These are phyloP conservation scores for Anas platyrhynchos DNA, from an alignment of 2,113 vertebrate species.

Conservation along the genomic window DNA sequence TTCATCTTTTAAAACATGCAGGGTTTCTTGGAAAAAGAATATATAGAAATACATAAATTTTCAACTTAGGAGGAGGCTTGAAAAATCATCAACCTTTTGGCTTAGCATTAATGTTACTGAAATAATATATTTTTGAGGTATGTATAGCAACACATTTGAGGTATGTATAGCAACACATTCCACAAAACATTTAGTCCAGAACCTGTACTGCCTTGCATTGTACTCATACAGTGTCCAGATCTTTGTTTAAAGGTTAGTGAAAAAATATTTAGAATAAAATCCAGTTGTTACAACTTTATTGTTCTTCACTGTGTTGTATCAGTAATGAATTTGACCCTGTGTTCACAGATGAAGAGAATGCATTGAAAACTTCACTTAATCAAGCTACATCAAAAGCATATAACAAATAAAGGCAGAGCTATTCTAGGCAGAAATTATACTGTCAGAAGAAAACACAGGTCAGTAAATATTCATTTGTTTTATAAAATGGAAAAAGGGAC, in stretches of 20 bases:
- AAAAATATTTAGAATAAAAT: not conserved
- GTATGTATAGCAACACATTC: not conserved
- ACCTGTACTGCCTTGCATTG: not conserved
- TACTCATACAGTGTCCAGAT: not conserved
- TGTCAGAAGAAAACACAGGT: not conserved
- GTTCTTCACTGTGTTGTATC: not conserved
- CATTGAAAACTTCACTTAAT: not conserved
- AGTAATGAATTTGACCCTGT: not conserved
- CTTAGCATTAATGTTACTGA: not conserved
- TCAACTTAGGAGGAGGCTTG: not conserved
- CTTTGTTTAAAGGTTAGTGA: not conserved
- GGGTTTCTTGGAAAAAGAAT: not conserved
- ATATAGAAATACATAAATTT: not conserved
- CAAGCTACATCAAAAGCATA: not conserved
- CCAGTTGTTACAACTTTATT: not conserved
- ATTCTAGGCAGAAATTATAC: not conserved
- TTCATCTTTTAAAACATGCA: not conserved
- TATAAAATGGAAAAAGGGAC: not conserved
- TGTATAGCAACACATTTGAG: not conserved
- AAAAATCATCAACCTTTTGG: not conserved
- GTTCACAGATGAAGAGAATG: not conserved
- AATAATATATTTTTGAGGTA: not conserved
- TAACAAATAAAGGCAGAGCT: not conserved
- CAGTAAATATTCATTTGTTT: not conserved
- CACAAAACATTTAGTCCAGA: not conserved